Evolutionary conservation across 2,888 invertebrate species (phyloP).

Genomic region (Venusia cambrica): DNA sequence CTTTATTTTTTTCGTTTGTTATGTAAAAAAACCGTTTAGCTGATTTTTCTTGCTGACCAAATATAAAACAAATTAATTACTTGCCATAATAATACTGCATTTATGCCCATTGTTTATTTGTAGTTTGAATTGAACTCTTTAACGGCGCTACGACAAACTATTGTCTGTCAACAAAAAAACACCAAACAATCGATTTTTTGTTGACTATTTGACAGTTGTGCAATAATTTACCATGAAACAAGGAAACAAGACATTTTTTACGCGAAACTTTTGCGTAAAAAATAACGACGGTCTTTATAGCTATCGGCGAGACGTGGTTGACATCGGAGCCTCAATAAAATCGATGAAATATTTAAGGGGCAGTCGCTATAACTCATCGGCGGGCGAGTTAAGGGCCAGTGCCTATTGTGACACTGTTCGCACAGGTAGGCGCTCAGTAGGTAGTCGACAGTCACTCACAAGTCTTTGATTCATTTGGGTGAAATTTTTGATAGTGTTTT

Average conservation of each 20-base stretch:
- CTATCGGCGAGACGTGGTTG: slow-evolving; percentile 72
- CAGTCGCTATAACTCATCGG: slow-evolving; percentile 67
- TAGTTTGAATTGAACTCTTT: slow-evolving; percentile 10
- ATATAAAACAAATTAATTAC: no score
- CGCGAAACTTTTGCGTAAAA: slow-evolving; percentile 51
- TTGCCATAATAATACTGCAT: no score
- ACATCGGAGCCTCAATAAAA: slow-evolving; percentile 80
- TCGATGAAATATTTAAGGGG: slow-evolving; percentile 78
- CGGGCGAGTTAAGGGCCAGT: slow-evolving; percentile 46
- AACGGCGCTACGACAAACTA: slow-evolving; percentile 5
- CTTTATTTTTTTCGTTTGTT: no score
- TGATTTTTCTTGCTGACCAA: no score
- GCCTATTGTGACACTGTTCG: slow-evolving; percentile 55
- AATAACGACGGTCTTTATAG: slow-evolving; percentile 64
- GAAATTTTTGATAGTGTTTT: slow-evolving; percentile 42
- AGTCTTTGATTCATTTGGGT: slow-evolving; percentile 35
- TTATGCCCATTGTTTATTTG: slow-evolving; percentile 13
- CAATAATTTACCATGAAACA: slow-evolving; percentile 54
- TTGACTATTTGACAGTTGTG: slow-evolving; percentile 32
- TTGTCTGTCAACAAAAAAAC: slow-evolving; percentile 14
- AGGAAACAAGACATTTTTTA: slow-evolving; percentile 44
- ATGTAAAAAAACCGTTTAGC: no score
- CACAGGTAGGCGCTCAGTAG: slow-evolving; percentile 67
- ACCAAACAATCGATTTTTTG: slow-evolving; percentile 23
- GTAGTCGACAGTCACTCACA: slow-evolving; percentile 40